Evolutionary conservation across 2,113 vertebrate genomes (phyloP).

Genomic region (Nycticorax nycticorax): DNA sequence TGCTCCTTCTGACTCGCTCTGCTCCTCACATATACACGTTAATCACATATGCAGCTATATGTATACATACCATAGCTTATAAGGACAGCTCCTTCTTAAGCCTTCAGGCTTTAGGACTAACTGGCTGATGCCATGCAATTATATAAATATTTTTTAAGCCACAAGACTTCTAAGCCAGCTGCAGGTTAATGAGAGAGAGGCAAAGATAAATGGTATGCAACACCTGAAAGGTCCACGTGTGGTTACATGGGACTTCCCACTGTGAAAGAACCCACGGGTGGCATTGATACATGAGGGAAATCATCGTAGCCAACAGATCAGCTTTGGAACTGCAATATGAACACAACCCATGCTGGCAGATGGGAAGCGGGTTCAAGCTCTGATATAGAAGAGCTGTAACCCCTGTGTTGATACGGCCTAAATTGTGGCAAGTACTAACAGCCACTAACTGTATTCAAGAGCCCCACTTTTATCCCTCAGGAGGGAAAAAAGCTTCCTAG

Average conservation of each 20-base stretch:
- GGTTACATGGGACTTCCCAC: not conserved
- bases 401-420: not conserved
- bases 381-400: not conserved
- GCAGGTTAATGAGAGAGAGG: not conserved
- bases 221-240: not conserved
- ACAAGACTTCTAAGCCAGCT: not conserved
- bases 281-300: rapidly evolving
- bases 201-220: not conserved
- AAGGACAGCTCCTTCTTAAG: not conserved
- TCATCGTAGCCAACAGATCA: not conserved
- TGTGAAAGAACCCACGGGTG: not conserved
- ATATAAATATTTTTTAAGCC: not conserved
- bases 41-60: not conserved
- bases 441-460: not conserved
- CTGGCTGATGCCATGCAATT: not conserved
- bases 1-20: not conserved
- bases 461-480: not conserved
- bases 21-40: not conserved
- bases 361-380: not conserved
- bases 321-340: not conserved
- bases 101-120: not conserved
- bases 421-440: not conserved
- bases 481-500: not conserved
- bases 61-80: not conserved
- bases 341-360: not conserved